Evolutionary conservation across 2,113 vertebrate genomes (phyloP), one percentile per base, ranked within the genome.

Genomic region (Etheostoma cragini): DNA sequence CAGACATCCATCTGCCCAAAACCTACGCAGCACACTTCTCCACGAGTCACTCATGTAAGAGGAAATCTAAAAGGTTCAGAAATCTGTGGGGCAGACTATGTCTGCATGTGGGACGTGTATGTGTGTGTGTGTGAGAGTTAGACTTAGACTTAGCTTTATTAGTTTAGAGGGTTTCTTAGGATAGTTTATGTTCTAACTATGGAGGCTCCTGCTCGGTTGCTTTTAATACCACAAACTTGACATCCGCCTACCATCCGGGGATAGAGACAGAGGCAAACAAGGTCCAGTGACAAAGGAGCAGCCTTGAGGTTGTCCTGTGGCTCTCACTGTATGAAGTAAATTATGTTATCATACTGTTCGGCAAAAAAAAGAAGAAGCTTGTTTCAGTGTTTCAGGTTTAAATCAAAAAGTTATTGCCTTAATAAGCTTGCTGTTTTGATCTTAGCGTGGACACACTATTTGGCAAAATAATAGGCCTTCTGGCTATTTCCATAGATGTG

Each of bases 1-100:
- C 77, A 87, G 85, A 68, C 67, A 70, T 50, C 66, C 76, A 85
- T 87, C 69, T 90, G 84, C 24, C 61, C 58, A 21, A 66, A 72
- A 8, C 65, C 15, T 52, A 13, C 21, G 6, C 58, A 57, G 66
- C 61, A 52, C 50, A 76, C 16, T 2, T 22, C 63, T 71, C 53
- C 15, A 42, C 16, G 3, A 71, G n/a, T 76, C 60, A 35, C 66
- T 77, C 60, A 63, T 67, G 33, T 17, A 21, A 67, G 49, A 68
- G 33, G 38, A 66, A 57, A 63, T 58, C 30, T 67, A 53, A 71
- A 54, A 81, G 50, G 46, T 24, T 30, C 45, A 72, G 61, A 72
- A 38, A 57, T 70, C 13, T 13, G 16, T 61, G 56, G 10, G 10
- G 22, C n/a, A 24, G 47, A 15, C 38, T n/a, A 13, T 46, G 21